A percentile compares a stretch with the other conserved stretches of the same genome.
Conservation (phyloP, 2,797 vertebrate species). For the Rhodeus uyekii region DNA sequence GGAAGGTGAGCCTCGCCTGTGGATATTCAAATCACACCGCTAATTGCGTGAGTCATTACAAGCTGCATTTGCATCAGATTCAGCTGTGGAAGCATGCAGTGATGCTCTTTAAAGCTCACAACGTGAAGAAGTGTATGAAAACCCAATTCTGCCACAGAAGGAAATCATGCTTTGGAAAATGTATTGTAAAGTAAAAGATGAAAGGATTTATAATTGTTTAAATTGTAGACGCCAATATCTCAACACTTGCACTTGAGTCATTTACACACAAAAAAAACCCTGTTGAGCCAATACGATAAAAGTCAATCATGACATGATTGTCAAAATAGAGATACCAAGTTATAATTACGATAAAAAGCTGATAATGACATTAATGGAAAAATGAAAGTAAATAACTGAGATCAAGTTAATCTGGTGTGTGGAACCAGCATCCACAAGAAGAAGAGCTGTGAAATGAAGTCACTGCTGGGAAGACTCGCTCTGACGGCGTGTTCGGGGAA, state of each 20-base stretch:
- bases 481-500: not conserved
- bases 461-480: not conserved
- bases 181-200: too few relatives aligned
- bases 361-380: too few relatives aligned
- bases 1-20: not conserved
- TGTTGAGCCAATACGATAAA: too few relatives aligned
- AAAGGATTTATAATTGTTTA: too few relatives aligned
- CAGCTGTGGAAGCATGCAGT: not conserved
- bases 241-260: too few relatives aligned
- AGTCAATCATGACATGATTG: not conserved
- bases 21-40: not conserved
- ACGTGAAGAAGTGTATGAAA: not conserved
- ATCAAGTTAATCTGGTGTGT: too few relatives aligned
- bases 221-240: too few relatives aligned
- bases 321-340: not conserved
- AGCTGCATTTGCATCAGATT: not conserved
- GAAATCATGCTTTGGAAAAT: not conserved
- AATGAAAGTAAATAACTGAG: too few relatives aligned
- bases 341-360: not conserved
- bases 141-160: not conserved
- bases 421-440: too few relatives aligned
- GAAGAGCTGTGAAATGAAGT: too few relatives aligned
- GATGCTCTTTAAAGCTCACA: not conserved
- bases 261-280: too few relatives aligned
- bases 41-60: conserved; percentile 15